These are phyloP conservation scores for Cecidostiba fungosa DNA, from an alignment of 2,888 invertebrate species.

Conservation along the genomic window DNA sequence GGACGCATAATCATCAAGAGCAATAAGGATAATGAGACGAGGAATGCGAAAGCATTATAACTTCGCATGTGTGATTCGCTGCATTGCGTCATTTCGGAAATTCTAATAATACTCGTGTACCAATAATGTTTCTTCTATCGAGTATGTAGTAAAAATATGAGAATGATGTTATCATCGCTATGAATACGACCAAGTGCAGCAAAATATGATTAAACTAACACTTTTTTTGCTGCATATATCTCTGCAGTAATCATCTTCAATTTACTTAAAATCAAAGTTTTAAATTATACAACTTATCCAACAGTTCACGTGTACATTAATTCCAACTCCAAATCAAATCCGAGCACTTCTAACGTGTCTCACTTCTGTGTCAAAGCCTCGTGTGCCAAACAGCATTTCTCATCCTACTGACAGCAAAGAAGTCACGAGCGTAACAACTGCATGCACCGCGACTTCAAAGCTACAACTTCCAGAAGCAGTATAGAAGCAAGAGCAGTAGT, in stretches of 20 bases:
- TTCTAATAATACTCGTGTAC: neutral
- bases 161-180: neutral
- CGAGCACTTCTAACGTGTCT: neutral
- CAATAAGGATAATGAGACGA: conserved; percentile 30
- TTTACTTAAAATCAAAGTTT: neutral
- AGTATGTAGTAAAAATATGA: neutral
- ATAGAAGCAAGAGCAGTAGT: too few relatives aligned
- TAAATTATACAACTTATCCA: neutral
- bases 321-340: neutral
- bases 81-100: neutral
- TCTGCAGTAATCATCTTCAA: too few relatives aligned
- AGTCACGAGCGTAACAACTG: neutral
- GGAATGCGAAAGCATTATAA: conserved; percentile 16
- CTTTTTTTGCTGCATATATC: neutral
- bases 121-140: neutral
- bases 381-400: neutral
- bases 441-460: neutral
- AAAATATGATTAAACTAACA: neutral
- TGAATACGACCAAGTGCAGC: neutral
- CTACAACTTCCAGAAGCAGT: neutral
- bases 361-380: neutral
- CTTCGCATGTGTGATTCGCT: neutral
- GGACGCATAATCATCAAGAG: conserved; percentile 27
- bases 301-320: neutral
- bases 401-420: neutral